phyloP scores from a whole-genome alignment of 2,888 invertebrate genomes.

The Parnassius mnemosyne region DNA sequence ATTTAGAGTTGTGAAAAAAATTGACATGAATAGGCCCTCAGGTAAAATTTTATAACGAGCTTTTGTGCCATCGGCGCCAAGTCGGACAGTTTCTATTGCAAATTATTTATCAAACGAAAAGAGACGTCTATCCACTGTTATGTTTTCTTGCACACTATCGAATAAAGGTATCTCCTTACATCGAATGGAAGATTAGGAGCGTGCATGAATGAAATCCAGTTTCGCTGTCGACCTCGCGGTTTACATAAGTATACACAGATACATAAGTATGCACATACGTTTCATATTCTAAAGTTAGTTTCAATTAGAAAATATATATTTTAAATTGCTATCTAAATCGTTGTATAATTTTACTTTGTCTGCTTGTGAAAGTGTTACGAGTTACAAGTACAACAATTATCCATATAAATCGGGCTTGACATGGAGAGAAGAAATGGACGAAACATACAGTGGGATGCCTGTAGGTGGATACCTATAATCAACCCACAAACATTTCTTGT shows the following conservation, averaged over 20 bases:
- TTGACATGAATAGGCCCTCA: slow-evolving; percentile 13
- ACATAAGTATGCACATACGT: neutral
- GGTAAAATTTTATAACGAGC: slow-evolving; percentile 19
- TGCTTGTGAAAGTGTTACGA: slow-evolving; percentile 39
- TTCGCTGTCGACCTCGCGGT: slow-evolving; percentile 7
- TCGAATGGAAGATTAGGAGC: slow-evolving; percentile 5
- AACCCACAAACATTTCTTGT: slow-evolving; percentile 68
- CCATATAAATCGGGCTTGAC: slow-evolving; percentile 48
- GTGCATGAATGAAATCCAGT: slow-evolving; percentile 21
- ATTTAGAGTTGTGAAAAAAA: slow-evolving; percentile 26
- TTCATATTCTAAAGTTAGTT: neutral
- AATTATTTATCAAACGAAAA: slow-evolving; percentile 14
- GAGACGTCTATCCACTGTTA: neutral
- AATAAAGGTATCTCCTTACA: neutral
- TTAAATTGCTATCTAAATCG: neutral
- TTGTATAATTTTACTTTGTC: slow-evolving; percentile 18
- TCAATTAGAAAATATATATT: neutral
- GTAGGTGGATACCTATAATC: slow-evolving; percentile 55
- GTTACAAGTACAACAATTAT: slow-evolving; percentile 32
- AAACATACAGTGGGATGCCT: slow-evolving; percentile 36
- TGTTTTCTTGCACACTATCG: neutral
- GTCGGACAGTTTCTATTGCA: neutral
- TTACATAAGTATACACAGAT: neutral
- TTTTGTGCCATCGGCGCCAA: slow-evolving; percentile 8
- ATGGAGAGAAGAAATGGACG: slow-evolving; percentile 59